Conservation (phyloP, 1,140 invertebrate genomes). For the Hypsibius dujardini region DNA sequence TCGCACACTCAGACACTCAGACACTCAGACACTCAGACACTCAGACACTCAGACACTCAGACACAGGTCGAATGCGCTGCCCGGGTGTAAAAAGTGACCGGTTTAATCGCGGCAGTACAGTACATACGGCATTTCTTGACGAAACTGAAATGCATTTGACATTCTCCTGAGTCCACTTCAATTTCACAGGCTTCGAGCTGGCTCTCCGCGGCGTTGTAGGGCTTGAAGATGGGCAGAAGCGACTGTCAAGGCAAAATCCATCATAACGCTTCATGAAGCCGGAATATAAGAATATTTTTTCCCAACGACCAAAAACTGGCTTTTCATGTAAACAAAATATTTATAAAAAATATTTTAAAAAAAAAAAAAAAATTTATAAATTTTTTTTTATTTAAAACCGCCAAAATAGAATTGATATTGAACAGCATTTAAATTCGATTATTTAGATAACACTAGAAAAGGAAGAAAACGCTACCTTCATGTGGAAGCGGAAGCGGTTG, state of each 20-base stretch:
- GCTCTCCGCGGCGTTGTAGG: background rate
- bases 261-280: no score
- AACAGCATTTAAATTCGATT: slow-evolving; percentile 1
- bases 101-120: background rate
- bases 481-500: no score
- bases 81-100: no score
- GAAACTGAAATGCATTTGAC: background rate
- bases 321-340: no score
- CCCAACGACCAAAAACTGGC: no score
- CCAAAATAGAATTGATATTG: background rate
- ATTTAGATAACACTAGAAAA: background rate
- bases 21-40: background rate
- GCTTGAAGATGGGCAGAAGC: background rate
- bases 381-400: background rate
- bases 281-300: no score
- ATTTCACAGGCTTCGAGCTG: background rate
- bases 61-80: background rate
- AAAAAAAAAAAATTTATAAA: slow-evolving; percentile 7
- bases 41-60: background rate
- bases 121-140: slow-evolving; percentile 1
- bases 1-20: background rate
- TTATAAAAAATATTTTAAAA: no score
- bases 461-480: no score
- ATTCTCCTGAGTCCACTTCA: background rate
- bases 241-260: background rate